phyloP scores from a whole-genome alignment of 1,140 invertebrate genomes.

The Lepidostoma basale region DNA sequence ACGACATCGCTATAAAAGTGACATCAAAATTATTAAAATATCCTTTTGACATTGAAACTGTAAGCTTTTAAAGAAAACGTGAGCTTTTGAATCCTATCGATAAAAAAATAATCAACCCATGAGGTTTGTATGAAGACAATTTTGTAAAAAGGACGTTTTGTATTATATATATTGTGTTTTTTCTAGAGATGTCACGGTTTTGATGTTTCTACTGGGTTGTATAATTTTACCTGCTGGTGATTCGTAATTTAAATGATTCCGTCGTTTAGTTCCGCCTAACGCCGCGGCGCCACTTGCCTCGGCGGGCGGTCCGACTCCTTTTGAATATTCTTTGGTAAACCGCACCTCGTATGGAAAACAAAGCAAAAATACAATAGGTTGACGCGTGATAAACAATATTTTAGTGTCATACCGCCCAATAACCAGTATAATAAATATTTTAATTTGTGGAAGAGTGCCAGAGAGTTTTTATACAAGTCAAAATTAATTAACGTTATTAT shows the following conservation, averaged over 20 bases:
- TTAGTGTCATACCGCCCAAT: too few species aligned
- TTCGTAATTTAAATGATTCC: neutral
- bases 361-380: too few species aligned
- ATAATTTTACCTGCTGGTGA: neutral
- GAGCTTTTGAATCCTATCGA: neutral
- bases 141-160: neutral
- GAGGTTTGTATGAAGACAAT: neutral
- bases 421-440: too few species aligned
- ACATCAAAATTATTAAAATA: neutral
- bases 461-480: too few species aligned
- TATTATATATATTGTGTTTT: neutral
- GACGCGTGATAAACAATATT: too few species aligned
- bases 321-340: neutral
- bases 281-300: conserved; percentile 22
- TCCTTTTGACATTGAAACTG: too few species aligned
- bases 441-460: too few species aligned
- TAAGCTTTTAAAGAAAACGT: neutral
- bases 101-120: neutral
- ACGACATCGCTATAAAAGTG: neutral
- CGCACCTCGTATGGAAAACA: conserved; percentile 16
- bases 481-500: too few species aligned
- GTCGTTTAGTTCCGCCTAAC: conserved; percentile 29
- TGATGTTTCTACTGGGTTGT: neutral
- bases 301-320: conserved; percentile 26
- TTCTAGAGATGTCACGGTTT: neutral